A percentile compares a stretch with the other conserved stretches of the same genome.
These are phyloP conservation scores for Otus sunia DNA, from an alignment of 2,113 vertebrate genomes.

Conservation along the genomic window DNA sequence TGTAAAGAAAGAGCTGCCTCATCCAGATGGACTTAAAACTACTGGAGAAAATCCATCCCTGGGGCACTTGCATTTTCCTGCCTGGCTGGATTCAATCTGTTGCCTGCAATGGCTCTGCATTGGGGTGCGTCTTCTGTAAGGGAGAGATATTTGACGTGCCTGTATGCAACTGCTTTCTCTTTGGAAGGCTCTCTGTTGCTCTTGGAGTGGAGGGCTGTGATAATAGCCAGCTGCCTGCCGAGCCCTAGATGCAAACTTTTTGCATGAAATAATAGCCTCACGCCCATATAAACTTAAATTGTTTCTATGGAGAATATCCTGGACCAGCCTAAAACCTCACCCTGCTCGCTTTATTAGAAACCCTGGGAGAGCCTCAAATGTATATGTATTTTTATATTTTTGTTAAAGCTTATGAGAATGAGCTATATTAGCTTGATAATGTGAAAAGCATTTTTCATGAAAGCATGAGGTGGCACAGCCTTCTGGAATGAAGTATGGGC, in stretches of 20 bases:
- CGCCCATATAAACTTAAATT: constrained; percentile 1
- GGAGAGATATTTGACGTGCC: background rate
- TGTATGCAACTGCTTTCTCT: background rate
- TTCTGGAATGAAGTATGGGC: background rate
- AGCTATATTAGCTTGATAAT: background rate
- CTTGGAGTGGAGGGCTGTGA: constrained; percentile 22
- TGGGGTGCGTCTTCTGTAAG: background rate
- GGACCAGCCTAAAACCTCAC: background rate
- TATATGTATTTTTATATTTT: no score
- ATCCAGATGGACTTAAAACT: background rate
- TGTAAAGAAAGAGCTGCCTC: background rate
- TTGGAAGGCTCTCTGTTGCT: constrained; percentile 37
- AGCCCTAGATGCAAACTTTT: constrained; percentile 25
- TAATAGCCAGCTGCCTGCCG: constrained; percentile 18
- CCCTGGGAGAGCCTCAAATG: background rate
- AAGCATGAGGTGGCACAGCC: background rate
- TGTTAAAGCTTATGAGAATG: background rate
- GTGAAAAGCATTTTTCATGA: background rate
- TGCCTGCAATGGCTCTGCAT: background rate
- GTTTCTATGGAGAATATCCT: constrained; percentile 50
- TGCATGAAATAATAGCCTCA: constrained; percentile 61
- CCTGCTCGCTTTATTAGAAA: background rate
- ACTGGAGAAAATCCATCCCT: background rate
- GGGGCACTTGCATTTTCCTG: fast-evolving
- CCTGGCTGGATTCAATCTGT: background rate